Percentiles rank a stretch among this genome's conserved stretches.
These are phyloP conservation scores for Hermaeophaga mercurialis DNA, from an alignment of 2,888 invertebrate species.

Conservation along the genomic window DNA sequence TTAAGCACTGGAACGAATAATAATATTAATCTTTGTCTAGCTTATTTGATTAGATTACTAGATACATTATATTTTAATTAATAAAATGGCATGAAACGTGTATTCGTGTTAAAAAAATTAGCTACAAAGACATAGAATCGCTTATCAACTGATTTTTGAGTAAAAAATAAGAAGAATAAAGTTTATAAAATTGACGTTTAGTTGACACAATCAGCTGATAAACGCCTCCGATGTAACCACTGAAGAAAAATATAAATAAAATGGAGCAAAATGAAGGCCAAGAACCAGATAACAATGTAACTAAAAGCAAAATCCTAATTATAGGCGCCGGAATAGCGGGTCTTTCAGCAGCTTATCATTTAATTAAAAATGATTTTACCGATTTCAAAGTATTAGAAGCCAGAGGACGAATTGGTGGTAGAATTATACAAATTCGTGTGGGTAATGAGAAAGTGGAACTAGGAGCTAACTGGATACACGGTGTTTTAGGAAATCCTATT, in stretches of 20 bases:
- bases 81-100: too few species aligned
- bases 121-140: too few species aligned
- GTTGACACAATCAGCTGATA: conserved; percentile 38
- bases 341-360: conserved; percentile 81
- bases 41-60: too few species aligned
- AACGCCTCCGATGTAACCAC: conserved; percentile 40
- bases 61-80: too few species aligned
- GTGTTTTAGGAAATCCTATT: conserved; percentile 81
- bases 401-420: conserved; percentile 79
- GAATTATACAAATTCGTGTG: conserved; percentile 77
- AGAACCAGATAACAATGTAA: conserved; percentile 28
- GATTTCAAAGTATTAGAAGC: conserved; percentile 84
- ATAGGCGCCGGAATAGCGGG: conserved; percentile 88
- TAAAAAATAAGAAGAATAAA: too few species aligned
- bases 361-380: conserved; percentile 77
- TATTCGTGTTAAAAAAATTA: too few species aligned
- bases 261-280: conserved; percentile 35
- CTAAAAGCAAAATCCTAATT: conserved; percentile 70
- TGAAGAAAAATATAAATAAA: conserved; percentile 37
- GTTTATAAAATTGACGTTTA: too few species aligned
- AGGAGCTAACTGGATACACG: conserved; percentile 94
- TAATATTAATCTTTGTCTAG: too few species aligned
- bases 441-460: conserved; percentile 74
- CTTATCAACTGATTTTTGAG: too few species aligned
- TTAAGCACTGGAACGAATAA: too few species aligned